These are phyloP conservation scores for Epirrita christyi DNA, from an alignment of 2,888 invertebrate species.

Conservation along the genomic window DNA sequence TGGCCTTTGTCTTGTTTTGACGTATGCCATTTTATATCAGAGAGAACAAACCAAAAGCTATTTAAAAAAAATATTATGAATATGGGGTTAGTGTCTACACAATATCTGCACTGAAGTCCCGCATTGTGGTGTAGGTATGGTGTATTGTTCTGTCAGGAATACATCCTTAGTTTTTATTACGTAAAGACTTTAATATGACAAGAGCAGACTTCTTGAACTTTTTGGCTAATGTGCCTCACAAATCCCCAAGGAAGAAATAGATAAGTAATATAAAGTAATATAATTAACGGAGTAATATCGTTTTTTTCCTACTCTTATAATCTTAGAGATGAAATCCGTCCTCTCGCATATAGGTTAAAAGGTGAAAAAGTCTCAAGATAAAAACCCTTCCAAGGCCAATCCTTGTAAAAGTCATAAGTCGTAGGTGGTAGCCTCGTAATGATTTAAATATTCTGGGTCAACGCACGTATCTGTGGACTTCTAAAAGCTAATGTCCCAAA, in stretches of 20 bases:
- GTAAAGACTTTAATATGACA: too few relatives aligned
- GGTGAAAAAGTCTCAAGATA: slow-evolving; percentile 25
- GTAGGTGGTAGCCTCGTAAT: slow-evolving; percentile 24
- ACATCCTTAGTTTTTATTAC: too few relatives aligned
- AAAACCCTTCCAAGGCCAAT: slow-evolving; percentile 20
- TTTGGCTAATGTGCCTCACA: slow-evolving; percentile 35
- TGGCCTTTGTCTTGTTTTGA: too few relatives aligned
- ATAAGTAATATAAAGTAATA: slow-evolving; percentile 26
- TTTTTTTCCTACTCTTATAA: slow-evolving; percentile 13
- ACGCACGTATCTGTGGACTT: slow-evolving; percentile 61
- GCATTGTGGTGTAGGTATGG: too few relatives aligned
- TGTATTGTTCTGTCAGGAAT: too few relatives aligned
- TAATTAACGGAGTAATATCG: too few relatives aligned
- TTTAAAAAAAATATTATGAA: too few relatives aligned
- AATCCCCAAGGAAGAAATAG: slow-evolving; percentile 34
- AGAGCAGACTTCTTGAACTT: slow-evolving; percentile 9
- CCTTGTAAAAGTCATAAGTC: slow-evolving; percentile 4
- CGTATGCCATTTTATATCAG: too few relatives aligned
- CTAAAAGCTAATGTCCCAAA: slow-evolving; percentile 63
- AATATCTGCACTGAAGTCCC: too few relatives aligned
- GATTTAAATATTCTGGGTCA: slow-evolving; percentile 57
- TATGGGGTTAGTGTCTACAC: too few relatives aligned
- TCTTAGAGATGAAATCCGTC: slow-evolving; percentile 24
- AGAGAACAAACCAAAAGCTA: too few relatives aligned
- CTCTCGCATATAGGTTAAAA: slow-evolving; percentile 27